Evolutionary conservation across 1,140 invertebrate genomes (phyloP).

Genomic region (Thereuonema tuberculata): DNA sequence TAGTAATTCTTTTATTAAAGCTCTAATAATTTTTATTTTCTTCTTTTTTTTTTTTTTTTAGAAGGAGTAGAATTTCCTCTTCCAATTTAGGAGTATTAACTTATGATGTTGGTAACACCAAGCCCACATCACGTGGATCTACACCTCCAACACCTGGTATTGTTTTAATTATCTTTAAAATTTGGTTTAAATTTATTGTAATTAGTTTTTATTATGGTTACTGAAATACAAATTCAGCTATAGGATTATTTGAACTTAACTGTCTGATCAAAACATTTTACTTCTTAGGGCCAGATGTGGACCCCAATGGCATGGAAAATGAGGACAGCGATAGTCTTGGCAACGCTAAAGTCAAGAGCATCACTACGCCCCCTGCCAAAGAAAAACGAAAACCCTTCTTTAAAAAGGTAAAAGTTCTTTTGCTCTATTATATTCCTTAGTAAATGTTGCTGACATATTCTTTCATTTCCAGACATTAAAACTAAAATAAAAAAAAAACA

Average conservation of each 20-base stretch:
- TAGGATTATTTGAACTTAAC: no score
- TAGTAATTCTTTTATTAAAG: conserved; percentile 20
- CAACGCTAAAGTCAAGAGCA: conserved; percentile 50
- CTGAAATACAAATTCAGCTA: no score
- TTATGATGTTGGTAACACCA: conserved; percentile 22
- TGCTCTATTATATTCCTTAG: no score
- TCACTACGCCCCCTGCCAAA: conserved; percentile 81
- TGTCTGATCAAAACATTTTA: background rate
- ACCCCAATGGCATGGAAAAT: conserved; percentile 40
- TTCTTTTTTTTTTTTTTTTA: conserved; percentile 25
- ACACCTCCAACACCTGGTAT: conserved; percentile 94
- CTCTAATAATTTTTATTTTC: no score
- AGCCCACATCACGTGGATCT: conserved; percentile 65
- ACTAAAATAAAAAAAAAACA: no score
- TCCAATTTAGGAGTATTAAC: conserved; percentile 57
- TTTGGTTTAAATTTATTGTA: no score
- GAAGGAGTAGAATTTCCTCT: conserved; percentile 39
- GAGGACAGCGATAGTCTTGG: conserved; percentile 45
- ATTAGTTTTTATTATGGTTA: no score
- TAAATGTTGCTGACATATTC: no score
- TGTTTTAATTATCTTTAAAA: conserved; percentile 7
- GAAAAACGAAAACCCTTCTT: conserved; percentile 98
- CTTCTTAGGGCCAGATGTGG: conserved; percentile 33
- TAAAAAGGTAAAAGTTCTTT: conserved; percentile 58
- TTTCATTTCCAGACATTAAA: no score